Percentiles rank a stretch among this genome's conserved stretches.
phyloP scores from a whole-genome alignment of 2,888 invertebrate species.

The Eristalinus sepulchralis region DNA sequence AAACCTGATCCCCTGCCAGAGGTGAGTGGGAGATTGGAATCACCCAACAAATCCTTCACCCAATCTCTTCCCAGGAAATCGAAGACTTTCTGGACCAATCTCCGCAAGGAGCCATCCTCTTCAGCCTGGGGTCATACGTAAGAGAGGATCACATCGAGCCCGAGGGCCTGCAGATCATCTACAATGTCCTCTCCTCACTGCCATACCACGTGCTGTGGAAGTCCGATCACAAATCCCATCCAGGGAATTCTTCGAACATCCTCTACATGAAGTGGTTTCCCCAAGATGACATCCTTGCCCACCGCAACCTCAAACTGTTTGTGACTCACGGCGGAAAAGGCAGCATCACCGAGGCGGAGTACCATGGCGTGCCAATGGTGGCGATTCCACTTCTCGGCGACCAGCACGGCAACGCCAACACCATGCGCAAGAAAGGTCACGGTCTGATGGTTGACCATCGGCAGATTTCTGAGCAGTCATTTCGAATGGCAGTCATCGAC shows the following conservation, averaged over 20 bases:
- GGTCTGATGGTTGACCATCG: slow-evolving; percentile 42
- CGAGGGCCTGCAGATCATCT: slow-evolving; percentile 81
- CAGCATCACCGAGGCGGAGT: slow-evolving; percentile 89
- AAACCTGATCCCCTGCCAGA: slow-evolving; percentile 71
- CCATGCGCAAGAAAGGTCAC: slow-evolving; percentile 84
- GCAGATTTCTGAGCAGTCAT: slow-evolving; percentile 63
- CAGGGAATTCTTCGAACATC: slow-evolving; percentile 77
- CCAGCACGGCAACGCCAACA: slow-evolving; percentile 88
- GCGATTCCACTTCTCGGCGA: slow-evolving; percentile 89
- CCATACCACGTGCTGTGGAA: slow-evolving; percentile 85
- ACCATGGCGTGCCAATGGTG: slow-evolving; percentile 88
- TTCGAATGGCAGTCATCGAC: slow-evolving; percentile 69
- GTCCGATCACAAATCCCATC: slow-evolving; percentile 80
- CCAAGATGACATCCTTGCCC: slow-evolving; percentile 89
- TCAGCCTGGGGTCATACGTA: slow-evolving; percentile 79
- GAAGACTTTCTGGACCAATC: slow-evolving; percentile 75
- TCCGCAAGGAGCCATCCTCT: slow-evolving; percentile 78
- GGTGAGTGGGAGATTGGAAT: slow-evolving; percentile 25
- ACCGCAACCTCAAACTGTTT: slow-evolving; percentile 84
- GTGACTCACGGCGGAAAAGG: slow-evolving; percentile 83
- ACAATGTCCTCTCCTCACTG: slow-evolving; percentile 82
- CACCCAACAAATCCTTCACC: neutral
- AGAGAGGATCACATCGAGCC: slow-evolving; percentile 78
- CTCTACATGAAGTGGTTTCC: slow-evolving; percentile 78
- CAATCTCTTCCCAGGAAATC: slow-evolving; percentile 70